Base-by-base conservation (phyloP, 2,797 vertebrate genomes). In the Typhlichthys eigenmanni region DNA sequence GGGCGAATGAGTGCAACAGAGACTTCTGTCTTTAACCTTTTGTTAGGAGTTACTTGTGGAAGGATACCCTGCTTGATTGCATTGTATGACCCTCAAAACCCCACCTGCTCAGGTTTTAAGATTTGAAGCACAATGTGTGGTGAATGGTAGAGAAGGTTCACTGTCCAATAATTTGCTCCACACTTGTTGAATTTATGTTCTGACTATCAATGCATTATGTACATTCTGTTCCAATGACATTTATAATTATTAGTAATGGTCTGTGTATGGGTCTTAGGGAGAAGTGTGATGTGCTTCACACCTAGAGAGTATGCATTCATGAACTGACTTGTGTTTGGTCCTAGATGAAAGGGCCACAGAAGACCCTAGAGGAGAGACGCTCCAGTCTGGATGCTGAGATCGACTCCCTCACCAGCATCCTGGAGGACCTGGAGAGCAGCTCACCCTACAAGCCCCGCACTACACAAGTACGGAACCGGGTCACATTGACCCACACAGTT, bases 301-400 rank as follows among this genome's bases (percentile, higher is more conserved):
- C 24, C 24, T 29, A 14, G 38, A 14, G 38, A 2, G 7, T 43
- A 10, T 7, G 7, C 9, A 17, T 58, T 32, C 2, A 1, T 64
- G 34, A 49, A 5, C 58, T 12, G 29, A 16, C 7, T 6, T 43
- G 43, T 55, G 47, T 64, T 46, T 73, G 55, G 16, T 71, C 7
- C 1, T 81, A 98, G 95, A 89, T 92, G 63, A 95, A 94, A 80
- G 93, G 93, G 8, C 93, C 95, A 1, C 93, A 92, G 76, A 99
- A 98, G 87, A 98, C 95, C 0, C 86, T 99, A 66, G 93, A 96
- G 69, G 95, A 98, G 86, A 92, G 97, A 14, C 93, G 96, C 12
- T 98, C 96, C 66, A 99, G 96, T 75, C 85, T 99, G 78, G 96
- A 99, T 6, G 96, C 95, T 0, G 96, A 99, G 87, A 99, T 99